Evolutionary conservation across 2,888 invertebrate genomes (phyloP).

Genomic region (Tetragonisca angustula): DNA sequence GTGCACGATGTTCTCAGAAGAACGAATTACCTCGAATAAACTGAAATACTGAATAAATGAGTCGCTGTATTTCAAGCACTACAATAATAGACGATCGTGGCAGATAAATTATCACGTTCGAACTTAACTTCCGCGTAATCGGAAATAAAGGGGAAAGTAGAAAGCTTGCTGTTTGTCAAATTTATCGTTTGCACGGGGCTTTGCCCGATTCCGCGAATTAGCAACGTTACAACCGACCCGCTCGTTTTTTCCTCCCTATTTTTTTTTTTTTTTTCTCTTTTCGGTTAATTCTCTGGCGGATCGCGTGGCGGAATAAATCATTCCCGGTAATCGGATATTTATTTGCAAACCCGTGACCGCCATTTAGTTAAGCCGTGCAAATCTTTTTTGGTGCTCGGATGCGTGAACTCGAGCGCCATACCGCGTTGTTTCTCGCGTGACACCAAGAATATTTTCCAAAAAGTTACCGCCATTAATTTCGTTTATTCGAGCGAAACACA

Average conservation of each 20-base stretch:
- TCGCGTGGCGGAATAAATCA: conserved; percentile 41
- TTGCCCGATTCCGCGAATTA: conserved; percentile 19
- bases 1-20: too few species aligned
- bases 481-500: background rate
- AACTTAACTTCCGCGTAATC: conserved; percentile 7
- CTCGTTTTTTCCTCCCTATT: conserved; percentile 1
- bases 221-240: conserved; percentile 1
- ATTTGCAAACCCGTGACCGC: conserved; percentile 37
- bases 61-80: too few species aligned
- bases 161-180: conserved; percentile 10
- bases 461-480: background rate
- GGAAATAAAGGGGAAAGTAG: conserved; percentile 14
- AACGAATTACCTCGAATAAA: too few species aligned
- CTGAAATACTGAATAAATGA: too few species aligned
- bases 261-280: background rate
- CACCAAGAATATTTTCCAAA: conserved; percentile 16
- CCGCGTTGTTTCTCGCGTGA: background rate
- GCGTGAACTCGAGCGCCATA: background rate
- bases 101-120: background rate
- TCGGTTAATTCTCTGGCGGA: conserved; percentile 19
- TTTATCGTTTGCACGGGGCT: conserved; percentile 23
- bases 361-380: conserved; percentile 41
- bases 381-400: conserved; percentile 23
- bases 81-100: too few species aligned
- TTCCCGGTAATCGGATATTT: conserved; percentile 49